These are phyloP conservation scores for Tenualosa ilisha DNA, from an alignment of 2,797 vertebrate genomes.

Conservation along the genomic window DNA sequence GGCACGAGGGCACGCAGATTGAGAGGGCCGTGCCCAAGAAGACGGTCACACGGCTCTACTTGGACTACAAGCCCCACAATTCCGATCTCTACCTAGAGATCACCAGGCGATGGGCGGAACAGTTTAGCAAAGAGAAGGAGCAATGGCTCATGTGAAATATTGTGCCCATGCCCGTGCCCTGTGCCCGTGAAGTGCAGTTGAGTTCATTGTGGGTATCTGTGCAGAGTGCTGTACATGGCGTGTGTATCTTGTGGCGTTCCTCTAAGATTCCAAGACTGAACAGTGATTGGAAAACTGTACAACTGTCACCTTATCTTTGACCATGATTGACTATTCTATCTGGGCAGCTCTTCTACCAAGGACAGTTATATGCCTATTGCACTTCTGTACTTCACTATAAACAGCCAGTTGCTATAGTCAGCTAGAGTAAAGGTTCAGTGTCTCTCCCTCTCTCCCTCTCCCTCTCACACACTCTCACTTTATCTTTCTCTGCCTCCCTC, in stretches of 20 bases:
- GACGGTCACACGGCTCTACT: slow-evolving; percentile 78
- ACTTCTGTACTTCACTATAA: not conserved
- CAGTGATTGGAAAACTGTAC: not conserved
- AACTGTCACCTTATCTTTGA: not conserved
- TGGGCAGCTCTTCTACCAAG: not conserved
- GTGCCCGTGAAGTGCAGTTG: not conserved
- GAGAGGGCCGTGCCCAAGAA: slow-evolving; percentile 84
- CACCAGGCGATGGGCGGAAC: slow-evolving; percentile 84
- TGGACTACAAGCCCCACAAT: slow-evolving; percentile 84
- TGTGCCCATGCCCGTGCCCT: not conserved
- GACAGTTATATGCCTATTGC: not conserved
- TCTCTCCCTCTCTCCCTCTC: not conserved
- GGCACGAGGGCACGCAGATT: slow-evolving; percentile 90
- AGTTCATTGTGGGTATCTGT: slow-evolving; percentile 10
- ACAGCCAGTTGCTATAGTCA: not conserved
- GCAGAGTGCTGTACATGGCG: not conserved
- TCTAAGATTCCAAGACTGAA: not conserved
- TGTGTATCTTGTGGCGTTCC: slow-evolving; percentile 17
- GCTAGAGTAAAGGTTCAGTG: not conserved
- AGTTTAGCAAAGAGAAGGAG: slow-evolving; percentile 86
- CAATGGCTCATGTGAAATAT: slow-evolving; percentile 80
- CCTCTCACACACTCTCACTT: too few relatives aligned
- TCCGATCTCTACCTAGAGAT: slow-evolving; percentile 81
- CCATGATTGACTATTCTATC: not conserved
- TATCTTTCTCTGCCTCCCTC: too few relatives aligned